Conservation (phyloP, 2,113 vertebrate genomes). For the Poeciliopsis prolifica region DNA sequence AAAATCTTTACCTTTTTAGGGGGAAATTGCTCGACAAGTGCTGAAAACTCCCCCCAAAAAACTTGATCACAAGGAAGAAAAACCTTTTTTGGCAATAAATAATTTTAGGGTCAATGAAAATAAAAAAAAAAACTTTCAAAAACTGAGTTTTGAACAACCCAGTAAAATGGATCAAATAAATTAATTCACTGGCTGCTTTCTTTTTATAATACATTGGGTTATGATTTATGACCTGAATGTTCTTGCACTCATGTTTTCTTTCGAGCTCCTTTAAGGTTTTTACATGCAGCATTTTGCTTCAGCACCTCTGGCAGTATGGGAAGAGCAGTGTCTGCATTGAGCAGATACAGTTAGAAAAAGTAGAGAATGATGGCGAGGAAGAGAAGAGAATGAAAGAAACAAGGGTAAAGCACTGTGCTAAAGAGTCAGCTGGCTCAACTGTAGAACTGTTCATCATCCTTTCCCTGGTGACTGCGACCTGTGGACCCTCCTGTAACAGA, state of each 20-base stretch:
- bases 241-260: conserved; percentile 59
- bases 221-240: conserved; percentile 83
- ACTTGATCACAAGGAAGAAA: no score
- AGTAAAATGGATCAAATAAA: no score
- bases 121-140: no score
- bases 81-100: no score
- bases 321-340: conserved; percentile 33
- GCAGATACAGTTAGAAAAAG: conserved; percentile 13
- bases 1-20: no score
- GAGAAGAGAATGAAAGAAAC: conserved; percentile 39
- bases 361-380: conserved; percentile 1
- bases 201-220: conserved; percentile 45
- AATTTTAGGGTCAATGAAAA: no score
- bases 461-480: conserved; percentile 70
- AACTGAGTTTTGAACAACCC: no score
- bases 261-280: conserved; percentile 27
- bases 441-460: conserved; percentile 75
- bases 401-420: conserved; percentile 57
- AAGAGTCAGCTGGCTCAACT: conserved; percentile 76
- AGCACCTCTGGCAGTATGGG: conserved; percentile 19
- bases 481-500: conserved; percentile 33
- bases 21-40: no score
- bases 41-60: no score
- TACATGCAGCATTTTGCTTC: conserved; percentile 33
- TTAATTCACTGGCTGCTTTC: no score